A percentile compares a stretch with the other conserved stretches of the same genome.
These are phyloP conservation scores for Gymnocheta viridis DNA, from an alignment of 2,888 invertebrate genomes.

Conservation along the genomic window DNA sequence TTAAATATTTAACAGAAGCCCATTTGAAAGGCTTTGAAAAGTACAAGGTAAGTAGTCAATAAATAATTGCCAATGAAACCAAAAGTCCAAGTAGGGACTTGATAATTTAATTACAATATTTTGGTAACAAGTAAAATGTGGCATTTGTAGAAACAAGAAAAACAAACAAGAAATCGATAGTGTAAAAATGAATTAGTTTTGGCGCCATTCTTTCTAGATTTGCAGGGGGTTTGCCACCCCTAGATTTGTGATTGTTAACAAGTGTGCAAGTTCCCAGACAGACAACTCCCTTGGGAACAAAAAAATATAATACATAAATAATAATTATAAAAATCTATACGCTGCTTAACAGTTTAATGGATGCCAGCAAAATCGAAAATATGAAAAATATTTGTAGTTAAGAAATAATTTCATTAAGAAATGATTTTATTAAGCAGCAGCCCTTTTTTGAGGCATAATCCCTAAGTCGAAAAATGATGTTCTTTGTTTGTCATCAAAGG, in stretches of 20 bases:
- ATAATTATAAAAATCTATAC: no score
- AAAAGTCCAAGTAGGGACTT: background rate
- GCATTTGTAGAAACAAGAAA: background rate
- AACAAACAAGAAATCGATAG: slow-evolving; percentile 39
- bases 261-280: background rate
- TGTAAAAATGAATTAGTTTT: background rate
- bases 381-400: no score
- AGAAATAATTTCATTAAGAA: no score
- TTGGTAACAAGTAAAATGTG: background rate
- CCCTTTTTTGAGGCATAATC: no score
- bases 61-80: slow-evolving; percentile 2
- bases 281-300: background rate
- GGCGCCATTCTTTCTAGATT: background rate
- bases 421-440: no score
- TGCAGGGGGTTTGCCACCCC: no score
- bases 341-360: no score
- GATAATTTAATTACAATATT: slow-evolving; percentile 37
- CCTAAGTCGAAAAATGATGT: no score
- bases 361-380: no score
- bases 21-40: slow-evolving; percentile 82
- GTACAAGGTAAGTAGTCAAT: slow-evolving; percentile 81
- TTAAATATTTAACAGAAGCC: slow-evolving; percentile 80
- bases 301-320: no score
- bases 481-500: no score
- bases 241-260: no score